phyloP scores from a whole-genome alignment of 2,797 vertebrate genomes.

The Ispidina lecontei region DNA sequence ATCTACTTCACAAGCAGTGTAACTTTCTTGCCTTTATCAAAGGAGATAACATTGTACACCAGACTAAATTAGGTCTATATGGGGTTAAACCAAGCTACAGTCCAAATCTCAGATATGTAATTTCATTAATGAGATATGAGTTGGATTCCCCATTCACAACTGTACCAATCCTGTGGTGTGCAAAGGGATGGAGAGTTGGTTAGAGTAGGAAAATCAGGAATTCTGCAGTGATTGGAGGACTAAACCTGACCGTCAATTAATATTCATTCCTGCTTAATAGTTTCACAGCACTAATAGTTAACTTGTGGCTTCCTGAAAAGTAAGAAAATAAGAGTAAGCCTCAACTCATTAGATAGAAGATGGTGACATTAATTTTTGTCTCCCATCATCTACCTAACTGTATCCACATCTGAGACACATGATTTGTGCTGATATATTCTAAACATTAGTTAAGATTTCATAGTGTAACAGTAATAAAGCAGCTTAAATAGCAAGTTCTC shows the following conservation, averaged over 20 bases:
- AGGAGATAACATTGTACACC: not conserved
- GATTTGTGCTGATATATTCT: not conserved
- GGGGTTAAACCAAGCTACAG: not conserved
- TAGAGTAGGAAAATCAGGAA: not conserved
- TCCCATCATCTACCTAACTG: not conserved
- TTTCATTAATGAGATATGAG: not conserved
- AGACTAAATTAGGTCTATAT: not conserved
- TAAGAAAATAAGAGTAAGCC: not conserved
- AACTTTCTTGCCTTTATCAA: not conserved
- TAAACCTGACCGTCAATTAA: not conserved
- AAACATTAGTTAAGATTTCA: not conserved
- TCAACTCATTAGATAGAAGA: not conserved
- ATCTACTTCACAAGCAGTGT: not conserved
- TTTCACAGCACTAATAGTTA: not conserved
- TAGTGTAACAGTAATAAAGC: not conserved
- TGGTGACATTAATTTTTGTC: not conserved
- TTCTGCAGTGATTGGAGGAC: not conserved
- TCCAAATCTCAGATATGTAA: not conserved
- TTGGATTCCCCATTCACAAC: not conserved
- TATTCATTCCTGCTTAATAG: not conserved
- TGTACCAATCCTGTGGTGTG: not conserved
- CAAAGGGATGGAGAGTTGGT: not conserved
- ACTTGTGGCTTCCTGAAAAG: not conserved
- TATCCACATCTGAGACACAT: not conserved
- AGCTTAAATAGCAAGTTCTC: conserved; percentile 16